phyloP scores from a whole-genome alignment of 1,140 invertebrate species.

The Eciton burchellii region DNA sequence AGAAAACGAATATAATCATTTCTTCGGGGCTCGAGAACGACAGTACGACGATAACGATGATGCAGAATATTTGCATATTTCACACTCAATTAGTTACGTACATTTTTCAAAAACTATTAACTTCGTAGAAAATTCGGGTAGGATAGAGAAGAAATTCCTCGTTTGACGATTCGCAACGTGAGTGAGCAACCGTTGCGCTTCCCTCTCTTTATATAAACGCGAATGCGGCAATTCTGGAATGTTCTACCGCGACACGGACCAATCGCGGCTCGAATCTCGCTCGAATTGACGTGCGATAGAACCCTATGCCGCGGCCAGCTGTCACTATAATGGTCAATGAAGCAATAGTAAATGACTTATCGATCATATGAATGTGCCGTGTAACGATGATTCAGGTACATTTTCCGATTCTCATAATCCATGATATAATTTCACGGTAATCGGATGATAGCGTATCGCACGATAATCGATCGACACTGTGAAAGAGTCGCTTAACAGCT shows the following conservation, averaged over 20 bases:
- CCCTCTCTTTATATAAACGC: constrained; percentile 75
- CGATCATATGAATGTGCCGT: constrained; percentile 4
- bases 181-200: constrained; percentile 77
- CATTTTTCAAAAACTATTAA: constrained; percentile 59
- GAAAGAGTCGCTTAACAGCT: too few species aligned
- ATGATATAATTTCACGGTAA: too few species aligned
- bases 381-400: background rate
- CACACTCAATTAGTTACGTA: background rate
- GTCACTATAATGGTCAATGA: constrained; percentile 68
- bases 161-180: constrained; percentile 84
- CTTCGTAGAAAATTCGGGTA: constrained; percentile 44
- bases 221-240: constrained; percentile 81
- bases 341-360: constrained; percentile 29
- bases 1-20: constrained; percentile 40
- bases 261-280: constrained; percentile 71
- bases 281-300: constrained; percentile 64
- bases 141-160: constrained; percentile 79
- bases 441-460: background rate
- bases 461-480: too few species aligned
- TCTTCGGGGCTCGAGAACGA: background rate
- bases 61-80: background rate
- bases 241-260: constrained; percentile 69
- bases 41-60: background rate
- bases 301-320: background rate
- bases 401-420: too few species aligned